phyloP scores from a whole-genome alignment of 2,797 vertebrate species.

The Falco columbarius region DNA sequence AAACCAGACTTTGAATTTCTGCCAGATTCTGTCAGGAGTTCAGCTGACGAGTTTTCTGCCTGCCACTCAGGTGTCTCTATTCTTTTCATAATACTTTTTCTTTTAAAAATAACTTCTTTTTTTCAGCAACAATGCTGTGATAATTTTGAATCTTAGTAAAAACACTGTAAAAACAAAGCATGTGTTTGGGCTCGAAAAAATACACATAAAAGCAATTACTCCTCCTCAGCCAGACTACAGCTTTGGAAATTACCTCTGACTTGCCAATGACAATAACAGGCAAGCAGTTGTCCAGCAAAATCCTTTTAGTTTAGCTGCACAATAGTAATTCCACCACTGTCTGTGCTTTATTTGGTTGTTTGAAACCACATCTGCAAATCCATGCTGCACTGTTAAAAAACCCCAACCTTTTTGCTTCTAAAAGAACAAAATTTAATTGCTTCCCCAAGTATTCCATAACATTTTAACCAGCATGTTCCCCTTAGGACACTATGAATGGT shows the following conservation, averaged over 20 bases:
- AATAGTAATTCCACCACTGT: neutral
- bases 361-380: neutral
- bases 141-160: neutral
- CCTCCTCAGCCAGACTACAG: neutral
- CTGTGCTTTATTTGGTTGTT: neutral
- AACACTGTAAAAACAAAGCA: neutral
- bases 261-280: constrained; percentile 6
- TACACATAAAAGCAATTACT: constrained; percentile 15
- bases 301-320: neutral
- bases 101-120: neutral
- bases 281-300: constrained; percentile 3
- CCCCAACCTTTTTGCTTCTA: neutral
- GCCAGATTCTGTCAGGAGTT: constrained; percentile 24
- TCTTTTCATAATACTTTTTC: neutral
- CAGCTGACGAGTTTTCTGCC: neutral
- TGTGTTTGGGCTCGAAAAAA: constrained; percentile 29
- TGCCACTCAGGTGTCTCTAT: constrained; percentile 6
- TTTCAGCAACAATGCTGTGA: neutral
- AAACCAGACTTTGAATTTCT: constrained; percentile 26
- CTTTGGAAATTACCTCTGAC: constrained; percentile 2
- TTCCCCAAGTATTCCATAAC: neutral
- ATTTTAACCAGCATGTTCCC: neutral
- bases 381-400: neutral
- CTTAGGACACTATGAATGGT: neutral
- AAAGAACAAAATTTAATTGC: neutral